phyloP scores from a whole-genome alignment of 2,888 invertebrate genomes.

The Eilema depressum region DNA sequence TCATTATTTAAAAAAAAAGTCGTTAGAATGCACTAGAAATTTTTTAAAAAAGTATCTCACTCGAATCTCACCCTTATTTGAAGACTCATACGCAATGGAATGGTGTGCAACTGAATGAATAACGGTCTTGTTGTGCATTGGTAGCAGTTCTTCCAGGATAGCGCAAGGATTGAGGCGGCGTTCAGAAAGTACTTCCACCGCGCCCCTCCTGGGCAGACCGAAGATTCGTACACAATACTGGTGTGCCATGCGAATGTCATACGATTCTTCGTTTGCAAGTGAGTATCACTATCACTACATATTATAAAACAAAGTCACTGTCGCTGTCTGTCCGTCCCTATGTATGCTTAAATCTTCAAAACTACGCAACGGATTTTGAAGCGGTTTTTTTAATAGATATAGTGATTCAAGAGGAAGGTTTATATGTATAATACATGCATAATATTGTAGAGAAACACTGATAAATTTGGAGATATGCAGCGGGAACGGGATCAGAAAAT shows the following conservation, averaged over 20 bases:
- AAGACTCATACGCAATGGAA: constrained; percentile 5
- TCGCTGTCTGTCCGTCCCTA: no score
- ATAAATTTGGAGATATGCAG: no score
- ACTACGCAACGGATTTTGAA: no score
- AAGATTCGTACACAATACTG: constrained; percentile 95
- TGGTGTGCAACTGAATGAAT: constrained; percentile 12
- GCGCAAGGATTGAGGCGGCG: constrained; percentile 97
- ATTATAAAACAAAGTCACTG: no score
- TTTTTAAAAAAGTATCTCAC: not conserved
- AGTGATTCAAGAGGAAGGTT: no score
- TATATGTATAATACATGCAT: no score
- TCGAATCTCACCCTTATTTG: not conserved
- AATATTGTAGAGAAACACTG: no score
- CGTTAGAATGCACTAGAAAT: not conserved
- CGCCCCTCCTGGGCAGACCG: constrained; percentile 92
- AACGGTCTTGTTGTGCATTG: constrained; percentile 59
- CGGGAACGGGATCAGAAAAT: no score
- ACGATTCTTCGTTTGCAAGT: constrained; percentile 97
- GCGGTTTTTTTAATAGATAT: no score
- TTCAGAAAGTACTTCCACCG: constrained; percentile 97
- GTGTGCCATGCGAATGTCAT: constrained; percentile 99
- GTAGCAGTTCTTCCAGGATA: constrained; percentile 97
- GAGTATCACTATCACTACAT: no score
- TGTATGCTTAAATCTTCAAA: no score
- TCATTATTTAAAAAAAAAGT: not conserved